Base-by-base conservation (phyloP, 1,140 invertebrate genomes). In the Drosophila funebris region DNA sequence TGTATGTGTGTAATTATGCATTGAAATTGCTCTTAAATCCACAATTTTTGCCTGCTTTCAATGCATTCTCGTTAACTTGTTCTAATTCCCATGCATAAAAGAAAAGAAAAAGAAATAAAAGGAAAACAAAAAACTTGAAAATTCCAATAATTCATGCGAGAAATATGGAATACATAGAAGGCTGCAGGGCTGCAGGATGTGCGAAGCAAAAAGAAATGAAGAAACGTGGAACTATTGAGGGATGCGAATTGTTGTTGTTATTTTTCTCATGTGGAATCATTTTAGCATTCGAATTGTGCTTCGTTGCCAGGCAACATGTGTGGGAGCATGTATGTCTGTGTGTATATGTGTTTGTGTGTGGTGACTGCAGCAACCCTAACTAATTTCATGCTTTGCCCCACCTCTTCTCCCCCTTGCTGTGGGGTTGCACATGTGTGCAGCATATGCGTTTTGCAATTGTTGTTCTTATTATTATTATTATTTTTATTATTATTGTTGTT, bases 381-480 rank as follows among this genome's bases (percentile, higher is more conserved):
- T 43, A 46, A 63, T 54, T 44, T 22, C n/a, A 48, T 61, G 11
- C 44, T 48, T 9, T 8, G 3, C 11, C 33, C 4, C 33, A 11
- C 33, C 5, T 11, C 1, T n/a, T 11, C 0, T n/a, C 9, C n/a
- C 33, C n/a, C 33, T 4, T 36, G 33, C 33, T n/a, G n/a, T 36
- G 11, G 33, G 16, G 8, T 43, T 48, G 44, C 22, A 29, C 78
- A 81, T 76, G 68, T 78, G 75, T 73, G 73, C 54, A 13, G 78
- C 78, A 81, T 60, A 46, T 82, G 78, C 54, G 73, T 78, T 68
- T 67, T 56, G 64, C 27, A 46, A 37, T 67, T 46, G 53, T 54
- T 76, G 18, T 57, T 61, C 36, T 36, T 48, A 46, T 44, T 60
- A 29, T 13, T 52, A 36, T 18, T 67, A 46, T 16, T 69, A 41